A percentile compares a stretch with the other conserved stretches of the same genome.
Evolutionary conservation across 2,113 vertebrate genomes (phyloP).

Genomic region (Fregata magnificens): DNA sequence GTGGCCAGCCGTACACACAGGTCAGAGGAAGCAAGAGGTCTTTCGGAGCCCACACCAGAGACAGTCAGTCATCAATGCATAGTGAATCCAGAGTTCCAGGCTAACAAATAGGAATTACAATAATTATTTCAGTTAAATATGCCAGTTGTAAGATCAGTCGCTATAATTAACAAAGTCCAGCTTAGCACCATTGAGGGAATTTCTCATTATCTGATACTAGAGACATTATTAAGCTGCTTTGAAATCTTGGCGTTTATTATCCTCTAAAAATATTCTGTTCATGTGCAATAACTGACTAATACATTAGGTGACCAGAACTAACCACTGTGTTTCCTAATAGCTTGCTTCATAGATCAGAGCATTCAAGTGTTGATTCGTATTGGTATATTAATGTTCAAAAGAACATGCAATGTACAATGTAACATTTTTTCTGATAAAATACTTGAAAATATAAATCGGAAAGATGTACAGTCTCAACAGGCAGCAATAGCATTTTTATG

Average conservation of each 20-base stretch:
- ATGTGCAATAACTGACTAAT: neutral
- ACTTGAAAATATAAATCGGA: neutral
- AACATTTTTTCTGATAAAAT: neutral
- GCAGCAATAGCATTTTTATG: neutral
- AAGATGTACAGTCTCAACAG: neutral
- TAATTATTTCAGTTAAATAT: neutral
- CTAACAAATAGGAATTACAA: neutral
- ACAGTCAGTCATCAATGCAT: neutral
- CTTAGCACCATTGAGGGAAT: neutral
- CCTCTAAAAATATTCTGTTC: neutral
- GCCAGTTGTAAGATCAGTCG: neutral
- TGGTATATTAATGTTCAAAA: neutral
- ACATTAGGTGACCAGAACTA: neutral
- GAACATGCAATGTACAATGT: neutral
- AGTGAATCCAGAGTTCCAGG: neutral
- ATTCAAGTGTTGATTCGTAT: neutral
- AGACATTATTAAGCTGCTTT: neutral
- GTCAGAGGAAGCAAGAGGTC: neutral
- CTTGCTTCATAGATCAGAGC: neutral
- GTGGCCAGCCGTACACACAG: neutral
- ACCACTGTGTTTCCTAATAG: neutral
- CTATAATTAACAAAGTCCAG: neutral
- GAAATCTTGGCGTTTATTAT: neutral
- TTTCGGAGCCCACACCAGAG: neutral
- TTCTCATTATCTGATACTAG: neutral